Base-by-base conservation (phyloP, 2,113 vertebrate genomes). In the Embiotoca jacksoni region DNA sequence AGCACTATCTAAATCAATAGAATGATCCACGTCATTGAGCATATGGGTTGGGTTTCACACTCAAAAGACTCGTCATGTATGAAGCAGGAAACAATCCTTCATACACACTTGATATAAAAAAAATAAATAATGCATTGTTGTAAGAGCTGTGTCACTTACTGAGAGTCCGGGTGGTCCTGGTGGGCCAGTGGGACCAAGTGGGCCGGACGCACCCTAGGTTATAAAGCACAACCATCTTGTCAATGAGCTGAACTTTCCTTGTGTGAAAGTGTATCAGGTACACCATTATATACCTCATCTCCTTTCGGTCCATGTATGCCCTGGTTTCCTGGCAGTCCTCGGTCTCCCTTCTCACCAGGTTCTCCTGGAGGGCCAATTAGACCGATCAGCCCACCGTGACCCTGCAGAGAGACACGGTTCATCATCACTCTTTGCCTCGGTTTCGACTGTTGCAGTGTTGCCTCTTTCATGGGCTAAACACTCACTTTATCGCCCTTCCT, bases 341-440 rank as follows among this genome's bases (percentile, higher is more conserved):
- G 91, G 82, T 99, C 97, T 41, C 97, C 97, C 83, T 98, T 98
- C 91, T 98, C 97, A 1, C 97, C 97, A n/a, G 91, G 82, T 62
- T 98, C 97, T 70, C 97, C 97, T 0, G 97, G 95, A 1, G 95
- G 95, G 0, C 97, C 97, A 0, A 98, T 94, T 50, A 98, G 93
- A 23, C 97, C 97, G 0, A 96, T 95, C 56, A 98, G 80, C 31
- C 97, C 97, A 3, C 92, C 93, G 4, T 98, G 97, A 67, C 97
- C 97, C 97, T 99, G 73, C 44, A 88, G 64, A 72, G 30, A 61
- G 15, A 80, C 6, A 41, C 11, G n/a, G 53, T 55, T 74, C 53
- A 72, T 87, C 16, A 85, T 7, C 16, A 46, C 23, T 71, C 55
- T 70, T 72, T 82, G 39, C 11, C 15, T 39, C 3, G 13, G 6